Evolutionary conservation across 2,888 invertebrate genomes (phyloP), one percentile per base, ranked within the genome.

Genomic region (Syritta pipiens): DNA sequence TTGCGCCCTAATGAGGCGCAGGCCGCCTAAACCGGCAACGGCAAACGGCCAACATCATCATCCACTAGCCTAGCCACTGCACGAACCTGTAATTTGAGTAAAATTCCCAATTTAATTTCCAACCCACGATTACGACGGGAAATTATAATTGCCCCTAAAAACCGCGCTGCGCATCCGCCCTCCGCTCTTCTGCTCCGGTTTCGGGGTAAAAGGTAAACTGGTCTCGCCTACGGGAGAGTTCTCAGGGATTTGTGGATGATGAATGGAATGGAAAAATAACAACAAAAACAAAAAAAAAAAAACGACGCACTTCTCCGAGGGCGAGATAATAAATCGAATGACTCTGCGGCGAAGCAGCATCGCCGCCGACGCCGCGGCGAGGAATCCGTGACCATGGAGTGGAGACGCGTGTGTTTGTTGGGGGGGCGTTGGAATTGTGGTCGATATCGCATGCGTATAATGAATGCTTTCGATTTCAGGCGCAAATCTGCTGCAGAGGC

Each of bases 51-150:
- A n/a, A n/a, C n/a, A n/a, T n/a, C n/a, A n/a, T n/a, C n/a, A n/a
- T n/a, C n/a, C n/a, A n/a, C n/a, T n/a, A n/a, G n/a, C n/a, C 44
- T 59, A 72, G 22, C 57, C 7, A 42, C 40, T 24, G 32, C n/a
- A 22, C 19, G 55, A 77, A 74, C 77, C 77, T 62, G 77, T 79
- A 79, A 79, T 79, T 79, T 79, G 60, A 67, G 72, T 79, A 74
- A 79, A 74, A 67, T 60, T 79, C 60, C 60, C 72, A 79, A n/a
- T 72, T 79, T 74, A 79, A 79, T 79, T 79, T 74, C 55, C 72
- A 79, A 62, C 72, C 77, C 77, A 79, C 77, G 77, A 76, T 59
- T 63, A 63, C 57, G 22, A 10, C 9, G 49, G 53, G 48, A 40
- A n/a, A n/a, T 42, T 49, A 44, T 77, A 74, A 79, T 79, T 77